Conservation (phyloP, 2,113 vertebrate species). For the Trochalopteron elliotii region DNA sequence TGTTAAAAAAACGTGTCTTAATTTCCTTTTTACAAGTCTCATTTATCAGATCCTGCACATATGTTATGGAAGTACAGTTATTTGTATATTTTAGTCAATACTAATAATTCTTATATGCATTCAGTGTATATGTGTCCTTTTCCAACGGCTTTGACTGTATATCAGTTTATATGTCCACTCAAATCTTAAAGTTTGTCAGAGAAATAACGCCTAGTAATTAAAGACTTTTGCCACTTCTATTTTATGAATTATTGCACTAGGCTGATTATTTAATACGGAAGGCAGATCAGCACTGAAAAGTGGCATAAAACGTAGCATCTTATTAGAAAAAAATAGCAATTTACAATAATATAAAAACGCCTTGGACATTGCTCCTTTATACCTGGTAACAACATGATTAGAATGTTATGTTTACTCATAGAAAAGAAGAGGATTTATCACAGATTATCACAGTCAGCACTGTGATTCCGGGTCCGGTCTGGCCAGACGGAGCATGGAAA, state of each 20-base stretch:
- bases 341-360: background rate
- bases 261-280: background rate
- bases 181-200: background rate
- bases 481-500: fast-evolving
- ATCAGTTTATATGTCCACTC: background rate
- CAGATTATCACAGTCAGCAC: background rate
- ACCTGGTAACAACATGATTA: background rate
- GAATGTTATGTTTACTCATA: background rate
- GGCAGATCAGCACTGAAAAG: background rate
- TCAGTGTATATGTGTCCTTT: background rate
- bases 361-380: background rate
- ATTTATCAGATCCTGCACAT: background rate
- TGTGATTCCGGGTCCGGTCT: fast-evolving
- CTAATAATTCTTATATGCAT: background rate
- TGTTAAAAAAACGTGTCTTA: background rate
- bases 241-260: background rate
- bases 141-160: background rate
- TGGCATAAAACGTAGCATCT: background rate
- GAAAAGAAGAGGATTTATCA: background rate
- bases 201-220: background rate
- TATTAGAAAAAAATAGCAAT: background rate
- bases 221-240: background rate
- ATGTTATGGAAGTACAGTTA: background rate
- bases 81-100: background rate
- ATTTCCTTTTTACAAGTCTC: background rate